Conservation (phyloP, 37 sponge, comb jelly and placozoan genomes). For the Hexactinellida sp. region DNA sequence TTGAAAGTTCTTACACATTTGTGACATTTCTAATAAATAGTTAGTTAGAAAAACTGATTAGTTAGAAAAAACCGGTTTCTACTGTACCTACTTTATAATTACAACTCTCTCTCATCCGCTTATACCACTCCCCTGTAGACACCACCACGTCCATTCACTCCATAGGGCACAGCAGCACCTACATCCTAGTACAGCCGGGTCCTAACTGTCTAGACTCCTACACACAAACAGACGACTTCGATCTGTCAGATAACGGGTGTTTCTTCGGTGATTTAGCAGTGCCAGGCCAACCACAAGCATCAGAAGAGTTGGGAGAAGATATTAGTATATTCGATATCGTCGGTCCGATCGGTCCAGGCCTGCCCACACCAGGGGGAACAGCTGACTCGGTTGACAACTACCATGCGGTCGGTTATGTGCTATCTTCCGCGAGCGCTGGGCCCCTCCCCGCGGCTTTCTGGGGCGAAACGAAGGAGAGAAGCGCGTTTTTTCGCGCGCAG, state of each 20-base stretch:
- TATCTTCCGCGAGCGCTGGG: background rate
- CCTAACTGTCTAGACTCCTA: background rate
- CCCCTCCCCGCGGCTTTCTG: background rate
- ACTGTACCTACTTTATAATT: too few relatives aligned
- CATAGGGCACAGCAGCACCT: background rate
- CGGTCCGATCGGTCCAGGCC: background rate
- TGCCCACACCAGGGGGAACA: background rate
- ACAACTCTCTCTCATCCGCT: too few relatives aligned
- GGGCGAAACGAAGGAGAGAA: background rate
- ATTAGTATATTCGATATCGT: background rate
- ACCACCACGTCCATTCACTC: background rate
- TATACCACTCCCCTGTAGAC: background rate
- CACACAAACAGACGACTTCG: background rate
- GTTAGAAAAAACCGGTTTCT: too few relatives aligned
- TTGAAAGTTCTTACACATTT: too few relatives aligned
- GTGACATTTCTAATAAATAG: too few relatives aligned
- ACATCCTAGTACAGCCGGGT: constrained; percentile 5
- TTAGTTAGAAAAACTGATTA: too few relatives aligned
- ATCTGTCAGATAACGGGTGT: background rate
- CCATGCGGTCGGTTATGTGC: background rate
- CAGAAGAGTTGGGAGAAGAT: background rate
- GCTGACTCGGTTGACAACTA: background rate
- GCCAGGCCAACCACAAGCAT: background rate
- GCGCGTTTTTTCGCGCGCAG: background rate
- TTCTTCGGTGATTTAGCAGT: background rate